Evolutionary conservation across 2,888 invertebrate genomes (phyloP).

Genomic region (Alitta virens): DNA sequence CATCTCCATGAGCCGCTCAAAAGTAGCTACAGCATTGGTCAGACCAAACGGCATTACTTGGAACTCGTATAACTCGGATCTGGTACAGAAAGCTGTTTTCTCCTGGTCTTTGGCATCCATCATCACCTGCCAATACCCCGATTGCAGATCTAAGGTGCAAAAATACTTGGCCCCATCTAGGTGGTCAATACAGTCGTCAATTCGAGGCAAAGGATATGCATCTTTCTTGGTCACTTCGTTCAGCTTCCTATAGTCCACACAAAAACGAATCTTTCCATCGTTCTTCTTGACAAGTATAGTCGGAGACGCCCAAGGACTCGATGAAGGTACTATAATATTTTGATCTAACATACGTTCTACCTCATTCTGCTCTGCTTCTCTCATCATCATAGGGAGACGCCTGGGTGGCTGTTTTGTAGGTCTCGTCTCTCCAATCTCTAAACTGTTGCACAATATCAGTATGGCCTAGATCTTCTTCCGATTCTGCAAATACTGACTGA

Average conservation of each 20-base stretch:
- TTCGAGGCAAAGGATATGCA: slow-evolving; percentile 2
- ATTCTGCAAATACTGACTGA: neutral
- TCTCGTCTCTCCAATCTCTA: neutral
- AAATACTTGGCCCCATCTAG: neutral
- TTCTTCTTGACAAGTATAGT: slow-evolving; percentile 5
- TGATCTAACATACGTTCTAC: no score
- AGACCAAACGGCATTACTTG: neutral
- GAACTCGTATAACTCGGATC: neutral
- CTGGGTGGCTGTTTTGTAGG: slow-evolving; percentile 5
- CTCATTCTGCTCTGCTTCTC: neutral
- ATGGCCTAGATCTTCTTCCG: neutral
- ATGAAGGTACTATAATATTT: no score
- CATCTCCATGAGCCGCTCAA: neutral
- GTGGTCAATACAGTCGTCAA: neutral
- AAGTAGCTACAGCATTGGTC: neutral
- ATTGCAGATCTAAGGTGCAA: neutral
- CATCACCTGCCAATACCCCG: slow-evolving; percentile 15
- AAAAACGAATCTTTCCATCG: slow-evolving; percentile 8
- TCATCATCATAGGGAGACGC: neutral
- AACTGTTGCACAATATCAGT: slow-evolving; percentile 6
- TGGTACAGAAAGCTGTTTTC: neutral
- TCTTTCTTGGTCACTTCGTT: neutral
- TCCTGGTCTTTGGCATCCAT: neutral
- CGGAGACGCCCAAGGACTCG: no score
- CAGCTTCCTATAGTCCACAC: slow-evolving; percentile 12